These are phyloP conservation scores for Ctenomys sociabilis DNA, from an alignment of 2,113 vertebrate genomes.

Conservation along the genomic window DNA sequence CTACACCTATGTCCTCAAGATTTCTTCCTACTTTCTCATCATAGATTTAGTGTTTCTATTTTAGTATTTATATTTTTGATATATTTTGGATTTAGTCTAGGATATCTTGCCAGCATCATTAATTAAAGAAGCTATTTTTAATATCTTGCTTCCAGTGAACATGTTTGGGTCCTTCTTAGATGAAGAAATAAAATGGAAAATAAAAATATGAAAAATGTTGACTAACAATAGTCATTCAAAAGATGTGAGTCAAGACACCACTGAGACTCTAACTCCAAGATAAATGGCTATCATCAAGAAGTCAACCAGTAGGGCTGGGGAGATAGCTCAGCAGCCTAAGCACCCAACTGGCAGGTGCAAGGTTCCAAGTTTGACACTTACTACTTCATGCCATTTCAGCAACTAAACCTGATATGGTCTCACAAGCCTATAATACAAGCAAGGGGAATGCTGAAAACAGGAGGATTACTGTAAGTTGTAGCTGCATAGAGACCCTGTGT, in stretches of 20 bases:
- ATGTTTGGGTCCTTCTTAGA: background rate
- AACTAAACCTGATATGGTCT: no score
- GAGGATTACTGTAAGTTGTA: no score
- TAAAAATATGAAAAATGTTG: background rate
- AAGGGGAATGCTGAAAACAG: no score
- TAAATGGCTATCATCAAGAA: background rate
- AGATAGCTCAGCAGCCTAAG: no score
- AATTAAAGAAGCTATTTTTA: background rate
- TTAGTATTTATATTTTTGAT: background rate
- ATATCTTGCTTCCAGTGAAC: background rate
- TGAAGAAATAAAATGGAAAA: background rate
- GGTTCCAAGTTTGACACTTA: no score
- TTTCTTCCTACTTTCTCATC: background rate
- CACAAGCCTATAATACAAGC: no score
- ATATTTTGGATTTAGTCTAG: background rate
- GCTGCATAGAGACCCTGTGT: no score
- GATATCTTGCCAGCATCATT: background rate
- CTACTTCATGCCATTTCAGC: no score
- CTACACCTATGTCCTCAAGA: background rate
- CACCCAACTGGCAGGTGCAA: no score
- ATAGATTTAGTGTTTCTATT: background rate
- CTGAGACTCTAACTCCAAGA: background rate
- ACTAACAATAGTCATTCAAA: background rate
- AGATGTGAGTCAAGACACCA: background rate
- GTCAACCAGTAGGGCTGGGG: background rate